Conservation (phyloP, 2,113 vertebrate species). For the Camarhynchus parvulus region DNA sequence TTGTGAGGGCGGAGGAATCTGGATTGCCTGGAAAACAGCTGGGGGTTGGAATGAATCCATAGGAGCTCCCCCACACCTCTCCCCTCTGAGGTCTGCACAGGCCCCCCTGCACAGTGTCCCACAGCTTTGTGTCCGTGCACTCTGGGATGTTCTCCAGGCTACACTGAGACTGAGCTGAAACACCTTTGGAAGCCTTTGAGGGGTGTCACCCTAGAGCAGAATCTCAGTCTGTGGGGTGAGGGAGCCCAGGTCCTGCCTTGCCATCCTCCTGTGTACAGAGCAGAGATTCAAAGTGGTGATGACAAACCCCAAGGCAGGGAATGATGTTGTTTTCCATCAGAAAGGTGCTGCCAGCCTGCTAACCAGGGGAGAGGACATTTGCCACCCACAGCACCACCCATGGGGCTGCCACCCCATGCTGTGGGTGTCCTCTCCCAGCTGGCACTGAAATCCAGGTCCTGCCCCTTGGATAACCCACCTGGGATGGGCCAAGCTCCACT, state of each 20-base stretch:
- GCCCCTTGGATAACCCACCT: accelerated
- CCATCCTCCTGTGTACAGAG: background rate
- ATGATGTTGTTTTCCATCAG: accelerated
- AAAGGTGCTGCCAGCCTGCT: background rate
- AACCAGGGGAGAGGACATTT: background rate
- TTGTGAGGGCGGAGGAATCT: background rate
- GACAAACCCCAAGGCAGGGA: background rate
- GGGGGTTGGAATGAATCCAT: accelerated
- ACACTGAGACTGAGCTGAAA: background rate
- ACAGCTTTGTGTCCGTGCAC: background rate
- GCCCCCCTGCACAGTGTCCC: background rate
- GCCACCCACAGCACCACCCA: background rate
- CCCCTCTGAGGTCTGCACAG: background rate
- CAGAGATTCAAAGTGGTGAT: background rate
- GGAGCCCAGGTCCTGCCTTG: background rate
- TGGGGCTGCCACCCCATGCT: background rate
- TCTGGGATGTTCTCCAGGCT: background rate
- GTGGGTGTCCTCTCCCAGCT: background rate
- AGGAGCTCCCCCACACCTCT: background rate
- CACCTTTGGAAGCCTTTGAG: background rate
- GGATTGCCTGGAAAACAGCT: background rate
- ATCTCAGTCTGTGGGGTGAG: background rate
- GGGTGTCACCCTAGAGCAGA: background rate
- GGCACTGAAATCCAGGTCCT: background rate
- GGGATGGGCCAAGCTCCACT: background rate